These are phyloP conservation scores for Oeneis ivallda DNA, from an alignment of 2,888 invertebrate species.

Conservation along the genomic window DNA sequence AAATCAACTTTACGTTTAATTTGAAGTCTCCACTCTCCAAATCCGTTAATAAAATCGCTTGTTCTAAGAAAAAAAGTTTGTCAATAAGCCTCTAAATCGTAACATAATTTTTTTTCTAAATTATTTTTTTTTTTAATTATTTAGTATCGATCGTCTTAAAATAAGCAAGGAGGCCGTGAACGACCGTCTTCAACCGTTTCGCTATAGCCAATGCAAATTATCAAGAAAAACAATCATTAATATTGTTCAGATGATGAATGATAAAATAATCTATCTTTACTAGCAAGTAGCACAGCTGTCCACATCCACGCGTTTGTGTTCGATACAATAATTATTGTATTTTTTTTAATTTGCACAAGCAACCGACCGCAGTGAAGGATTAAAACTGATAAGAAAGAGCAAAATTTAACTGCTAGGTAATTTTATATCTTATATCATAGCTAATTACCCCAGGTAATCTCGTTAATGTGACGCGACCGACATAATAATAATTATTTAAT, in stretches of 20 bases:
- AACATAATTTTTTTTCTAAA: not conserved
- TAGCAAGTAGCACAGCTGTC: no score
- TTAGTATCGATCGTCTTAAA: not conserved
- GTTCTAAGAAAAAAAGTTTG: no score
- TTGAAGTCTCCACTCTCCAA: not conserved
- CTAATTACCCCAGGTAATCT: constrained; percentile 3
- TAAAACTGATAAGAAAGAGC: not conserved
- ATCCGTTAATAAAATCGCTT: not conserved
- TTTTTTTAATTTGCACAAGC: not conserved
- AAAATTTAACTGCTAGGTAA: not conserved
- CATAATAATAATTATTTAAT: no score
- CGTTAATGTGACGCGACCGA: not conserved
- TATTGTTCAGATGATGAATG: constrained; percentile 3
- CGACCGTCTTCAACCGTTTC: not conserved
- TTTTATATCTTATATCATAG: constrained; percentile 7
- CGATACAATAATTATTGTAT: no score
- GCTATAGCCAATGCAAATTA: constrained; percentile 14
- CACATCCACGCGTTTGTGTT: not conserved
- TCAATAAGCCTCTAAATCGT: no score
- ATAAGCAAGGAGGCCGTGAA: not conserved
- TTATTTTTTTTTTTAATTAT: not conserved
- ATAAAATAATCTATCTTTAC: not conserved
- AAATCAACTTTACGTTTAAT: not conserved
- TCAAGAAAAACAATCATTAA: constrained; percentile 11
- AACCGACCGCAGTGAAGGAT: not conserved